phyloP scores from a whole-genome alignment of 2,888 invertebrate genomes.

The Diaphora mendica region DNA sequence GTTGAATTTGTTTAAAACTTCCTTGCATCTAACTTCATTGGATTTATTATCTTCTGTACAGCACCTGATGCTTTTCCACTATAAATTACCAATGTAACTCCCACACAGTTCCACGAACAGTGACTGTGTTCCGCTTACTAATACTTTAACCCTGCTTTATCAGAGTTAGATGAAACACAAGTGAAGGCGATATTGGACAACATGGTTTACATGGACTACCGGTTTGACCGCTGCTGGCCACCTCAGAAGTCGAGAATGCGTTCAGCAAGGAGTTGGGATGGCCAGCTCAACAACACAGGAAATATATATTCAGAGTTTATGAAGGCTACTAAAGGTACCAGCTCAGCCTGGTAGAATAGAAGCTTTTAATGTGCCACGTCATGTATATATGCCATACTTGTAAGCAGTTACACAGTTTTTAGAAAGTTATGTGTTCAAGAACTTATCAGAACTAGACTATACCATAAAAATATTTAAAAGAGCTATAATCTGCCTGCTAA shows the following conservation, averaged over 20 bases:
- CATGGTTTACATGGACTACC: slow-evolving; percentile 69
- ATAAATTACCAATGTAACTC: slow-evolving; percentile 20
- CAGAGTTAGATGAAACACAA: slow-evolving; percentile 81
- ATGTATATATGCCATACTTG: slow-evolving; percentile 36
- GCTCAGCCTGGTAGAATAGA: slow-evolving; percentile 63
- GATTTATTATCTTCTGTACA: slow-evolving; percentile 19
- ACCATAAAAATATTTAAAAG: background rate
- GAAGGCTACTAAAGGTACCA: slow-evolving; percentile 78
- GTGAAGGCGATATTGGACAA: slow-evolving; percentile 78
- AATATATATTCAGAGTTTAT: slow-evolving; percentile 73
- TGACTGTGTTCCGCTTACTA: slow-evolving; percentile 56
- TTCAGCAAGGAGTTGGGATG: slow-evolving; percentile 71
- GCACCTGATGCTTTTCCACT: slow-evolving; percentile 20
- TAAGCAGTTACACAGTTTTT: slow-evolving; percentile 1
- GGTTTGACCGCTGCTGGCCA: slow-evolving; percentile 78
- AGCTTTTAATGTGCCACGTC: slow-evolving; percentile 48
- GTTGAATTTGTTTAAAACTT: slow-evolving; percentile 11
- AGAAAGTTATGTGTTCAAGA: background rate
- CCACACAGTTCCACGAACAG: slow-evolving; percentile 20
- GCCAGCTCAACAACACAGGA: slow-evolving; percentile 70
- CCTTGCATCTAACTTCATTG: slow-evolving; percentile 13
- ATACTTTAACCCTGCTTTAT: slow-evolving; percentile 67
- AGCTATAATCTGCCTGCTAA: background rate
- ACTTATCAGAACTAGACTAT: background rate
- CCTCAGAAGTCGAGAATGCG: slow-evolving; percentile 64